Percentiles rank a stretch among this genome's conserved stretches.
Conservation (phyloP, 2,113 vertebrate species). For the Sorex fumeus region DNA sequence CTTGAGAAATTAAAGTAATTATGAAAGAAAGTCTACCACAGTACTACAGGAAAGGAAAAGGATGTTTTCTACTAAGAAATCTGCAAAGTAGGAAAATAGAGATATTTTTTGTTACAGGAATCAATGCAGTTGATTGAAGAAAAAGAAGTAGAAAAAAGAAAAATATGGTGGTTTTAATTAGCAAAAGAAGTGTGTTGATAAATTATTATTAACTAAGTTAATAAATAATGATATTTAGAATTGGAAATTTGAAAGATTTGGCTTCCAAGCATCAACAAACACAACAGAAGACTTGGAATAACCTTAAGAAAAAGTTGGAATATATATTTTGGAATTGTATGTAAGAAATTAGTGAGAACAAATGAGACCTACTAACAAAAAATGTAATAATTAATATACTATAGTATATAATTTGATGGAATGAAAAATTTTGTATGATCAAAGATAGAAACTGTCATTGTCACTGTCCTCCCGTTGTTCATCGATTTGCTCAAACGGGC, state of each 20-base stretch:
- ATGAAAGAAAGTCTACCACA: background rate
- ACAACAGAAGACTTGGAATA: background rate
- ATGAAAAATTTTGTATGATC: background rate
- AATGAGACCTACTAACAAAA: background rate
- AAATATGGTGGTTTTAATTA: background rate
- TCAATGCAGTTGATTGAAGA: background rate
- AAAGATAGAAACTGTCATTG: too few species aligned
- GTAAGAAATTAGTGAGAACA: background rate
- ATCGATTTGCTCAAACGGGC: too few species aligned
- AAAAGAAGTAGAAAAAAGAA: background rate
- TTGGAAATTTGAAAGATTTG: conserved; percentile 39
- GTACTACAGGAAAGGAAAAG: conserved; percentile 16
- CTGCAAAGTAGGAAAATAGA: background rate
- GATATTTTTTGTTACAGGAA: background rate
- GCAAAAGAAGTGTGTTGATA: background rate
- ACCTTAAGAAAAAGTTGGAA: background rate
- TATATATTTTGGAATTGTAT: background rate
- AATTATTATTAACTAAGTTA: background rate
- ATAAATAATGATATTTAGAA: background rate
- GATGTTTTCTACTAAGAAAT: background rate
- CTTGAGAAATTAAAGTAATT: background rate
- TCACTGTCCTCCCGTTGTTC: too few species aligned
- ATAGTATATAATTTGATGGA: background rate
- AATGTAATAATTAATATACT: background rate
- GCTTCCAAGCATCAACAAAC: background rate